Percentiles rank a stretch among this genome's conserved stretches.
These are phyloP conservation scores for Tretioscincus oriximinensis DNA, from an alignment of 2,113 vertebrate genomes.

Conservation along the genomic window DNA sequence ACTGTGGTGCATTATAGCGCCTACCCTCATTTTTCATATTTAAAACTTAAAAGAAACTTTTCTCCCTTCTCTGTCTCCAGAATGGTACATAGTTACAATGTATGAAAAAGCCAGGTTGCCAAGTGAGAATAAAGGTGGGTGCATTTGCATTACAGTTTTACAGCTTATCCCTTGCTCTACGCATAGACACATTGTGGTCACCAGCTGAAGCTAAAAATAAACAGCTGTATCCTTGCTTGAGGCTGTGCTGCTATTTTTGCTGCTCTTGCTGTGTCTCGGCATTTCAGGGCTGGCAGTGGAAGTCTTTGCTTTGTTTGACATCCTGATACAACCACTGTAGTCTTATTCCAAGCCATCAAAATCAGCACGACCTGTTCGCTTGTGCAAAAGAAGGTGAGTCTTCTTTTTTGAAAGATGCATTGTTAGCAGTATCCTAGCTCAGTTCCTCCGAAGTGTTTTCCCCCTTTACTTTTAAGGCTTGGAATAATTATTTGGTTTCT, in stretches of 20 bases:
- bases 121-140: neutral
- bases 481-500: neutral
- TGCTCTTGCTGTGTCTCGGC: conserved; percentile 13
- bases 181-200: neutral
- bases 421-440: neutral
- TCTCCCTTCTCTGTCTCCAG: neutral
- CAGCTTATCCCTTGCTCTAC: neutral
- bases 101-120: neutral
- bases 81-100: no score
- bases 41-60: neutral
- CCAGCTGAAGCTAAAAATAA: conserved; percentile 30
- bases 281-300: neutral
- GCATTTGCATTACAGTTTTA: neutral
- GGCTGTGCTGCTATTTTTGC: conserved; percentile 33
- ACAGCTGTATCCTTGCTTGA: neutral
- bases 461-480: no score
- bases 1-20: neutral
- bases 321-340: neutral
- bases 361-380: no score
- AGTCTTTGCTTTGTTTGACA: neutral
- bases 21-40: no score
- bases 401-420: neutral
- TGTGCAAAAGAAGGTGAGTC: neutral
- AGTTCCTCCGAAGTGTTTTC: neutral
- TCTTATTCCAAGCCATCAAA: neutral